phyloP scores from a whole-genome alignment of 2,888 invertebrate genomes.

The Amphipoea lucens region DNA sequence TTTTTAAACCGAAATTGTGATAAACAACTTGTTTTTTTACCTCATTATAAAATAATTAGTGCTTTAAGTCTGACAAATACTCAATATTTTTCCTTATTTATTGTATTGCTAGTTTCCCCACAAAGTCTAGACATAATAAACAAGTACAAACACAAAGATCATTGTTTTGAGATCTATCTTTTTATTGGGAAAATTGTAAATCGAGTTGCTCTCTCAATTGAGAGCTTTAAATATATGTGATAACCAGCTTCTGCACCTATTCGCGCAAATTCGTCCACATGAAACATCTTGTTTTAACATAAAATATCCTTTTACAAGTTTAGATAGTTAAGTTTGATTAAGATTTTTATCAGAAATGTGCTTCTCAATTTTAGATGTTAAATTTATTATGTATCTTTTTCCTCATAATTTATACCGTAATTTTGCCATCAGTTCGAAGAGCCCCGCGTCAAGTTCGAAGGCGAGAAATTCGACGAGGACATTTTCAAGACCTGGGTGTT shows the following conservation, averaged over 20 bases:
- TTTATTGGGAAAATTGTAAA: neutral
- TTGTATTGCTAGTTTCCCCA: neutral
- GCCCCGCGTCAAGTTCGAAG: constrained; percentile 93
- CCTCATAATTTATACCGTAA: neutral
- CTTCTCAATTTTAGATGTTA: neutral
- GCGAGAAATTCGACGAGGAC: constrained; percentile 91
- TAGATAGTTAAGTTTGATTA: neutral
- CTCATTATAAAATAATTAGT: neutral
- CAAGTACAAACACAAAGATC: neutral
- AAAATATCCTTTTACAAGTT: neutral
- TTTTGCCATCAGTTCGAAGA: constrained; percentile 94
- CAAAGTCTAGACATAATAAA: neutral
- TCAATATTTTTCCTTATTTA: constrained; percentile 6
- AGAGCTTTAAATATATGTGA: neutral
- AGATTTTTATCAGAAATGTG: neutral
- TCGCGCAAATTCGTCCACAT: no score
- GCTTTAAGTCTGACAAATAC: neutral
- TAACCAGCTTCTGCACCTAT: no score
- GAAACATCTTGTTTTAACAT: neutral
- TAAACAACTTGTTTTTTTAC: neutral
- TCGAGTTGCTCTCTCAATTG: neutral
- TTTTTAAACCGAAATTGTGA: neutral
- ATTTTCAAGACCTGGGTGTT: constrained; percentile 95
- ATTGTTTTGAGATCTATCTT: neutral
- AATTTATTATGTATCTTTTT: neutral